Conservation (phyloP, 2,113 vertebrate species). For the Pterocles burchelli region DNA sequence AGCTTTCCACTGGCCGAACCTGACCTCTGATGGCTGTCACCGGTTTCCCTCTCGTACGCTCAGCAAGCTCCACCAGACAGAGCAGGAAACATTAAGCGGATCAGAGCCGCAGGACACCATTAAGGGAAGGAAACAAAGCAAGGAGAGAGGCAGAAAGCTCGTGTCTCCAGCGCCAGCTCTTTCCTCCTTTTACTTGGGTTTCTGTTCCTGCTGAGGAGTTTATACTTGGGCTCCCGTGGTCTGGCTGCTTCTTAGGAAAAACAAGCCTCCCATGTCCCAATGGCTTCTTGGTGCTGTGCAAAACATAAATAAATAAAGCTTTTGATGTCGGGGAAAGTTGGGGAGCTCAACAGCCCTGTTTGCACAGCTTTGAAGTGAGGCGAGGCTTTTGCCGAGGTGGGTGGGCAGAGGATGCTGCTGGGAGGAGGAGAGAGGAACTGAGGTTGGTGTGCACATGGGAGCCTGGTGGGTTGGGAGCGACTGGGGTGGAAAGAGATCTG, state of each 20-base stretch:
- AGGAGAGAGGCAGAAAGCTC: neutral
- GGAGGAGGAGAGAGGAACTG: neutral
- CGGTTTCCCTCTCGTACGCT: rapidly evolving
- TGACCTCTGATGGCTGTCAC: neutral
- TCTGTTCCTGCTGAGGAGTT: neutral
- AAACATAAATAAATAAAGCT: neutral
- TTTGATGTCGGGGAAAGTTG: neutral
- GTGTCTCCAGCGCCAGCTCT: neutral
- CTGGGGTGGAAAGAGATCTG: neutral
- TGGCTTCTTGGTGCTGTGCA: neutral
- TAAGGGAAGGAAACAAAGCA: neutral
- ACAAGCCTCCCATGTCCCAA: neutral
- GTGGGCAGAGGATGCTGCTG: neutral
- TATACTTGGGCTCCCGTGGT: neutral
- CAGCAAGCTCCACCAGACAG: neutral
- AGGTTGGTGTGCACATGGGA: neutral
- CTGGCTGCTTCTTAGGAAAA: neutral
- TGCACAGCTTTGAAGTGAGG: neutral
- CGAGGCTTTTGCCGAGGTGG: neutral
- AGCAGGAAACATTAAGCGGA: neutral
- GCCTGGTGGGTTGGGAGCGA: neutral
- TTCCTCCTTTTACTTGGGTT: neutral
- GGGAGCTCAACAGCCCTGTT: neutral
- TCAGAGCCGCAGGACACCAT: neutral
- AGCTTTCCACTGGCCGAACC: neutral